Evolutionary conservation across 1,140 invertebrate species (phyloP).

Genomic region (Drosophila setifemur): DNA sequence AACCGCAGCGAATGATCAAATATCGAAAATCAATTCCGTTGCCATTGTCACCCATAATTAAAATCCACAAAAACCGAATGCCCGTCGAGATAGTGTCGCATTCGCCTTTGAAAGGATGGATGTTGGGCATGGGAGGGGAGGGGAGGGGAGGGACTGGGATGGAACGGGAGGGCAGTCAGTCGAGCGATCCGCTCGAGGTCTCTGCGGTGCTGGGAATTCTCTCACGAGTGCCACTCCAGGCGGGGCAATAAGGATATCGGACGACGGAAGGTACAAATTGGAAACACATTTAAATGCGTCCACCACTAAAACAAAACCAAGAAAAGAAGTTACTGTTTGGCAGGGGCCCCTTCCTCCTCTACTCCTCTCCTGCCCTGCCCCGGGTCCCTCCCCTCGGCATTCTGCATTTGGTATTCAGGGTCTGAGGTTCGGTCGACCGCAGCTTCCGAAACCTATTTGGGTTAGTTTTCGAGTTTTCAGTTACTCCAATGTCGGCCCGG

Average conservation of each 20-base stretch:
- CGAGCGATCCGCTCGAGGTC: conserved; percentile 34
- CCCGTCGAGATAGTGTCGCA: conserved; percentile 73
- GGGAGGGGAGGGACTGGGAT: not conserved
- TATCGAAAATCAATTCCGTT: conserved; percentile 78
- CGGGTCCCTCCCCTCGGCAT: conserved; percentile 17
- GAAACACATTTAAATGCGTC: conserved; percentile 75
- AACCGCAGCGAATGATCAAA: conserved; percentile 80
- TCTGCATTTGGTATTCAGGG: not conserved
- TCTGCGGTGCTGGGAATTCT: conserved; percentile 70
- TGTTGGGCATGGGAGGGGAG: conserved; percentile 28
- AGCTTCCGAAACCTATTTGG: conserved; percentile 80
- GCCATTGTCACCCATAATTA: conserved; percentile 77
- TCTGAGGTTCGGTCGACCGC: conserved; percentile 56
- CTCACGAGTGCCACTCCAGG: conserved; percentile 76
- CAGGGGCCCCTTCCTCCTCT: not conserved
- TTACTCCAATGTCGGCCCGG: conserved; percentile 59
- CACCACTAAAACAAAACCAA: conserved; percentile 56
- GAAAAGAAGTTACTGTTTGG: conserved; percentile 35
- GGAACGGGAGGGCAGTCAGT: conserved; percentile 29
- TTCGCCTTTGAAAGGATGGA: conserved; percentile 53
- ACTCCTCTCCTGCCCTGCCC: not conserved
- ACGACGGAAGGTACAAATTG: conserved; percentile 58
- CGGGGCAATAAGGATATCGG: conserved; percentile 67
- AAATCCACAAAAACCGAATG: conserved; percentile 59
- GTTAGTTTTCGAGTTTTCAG: conserved; percentile 72